Evolutionary conservation across 1,140 invertebrate species (phyloP).

Genomic region (Rhagoletis zephyria): DNA sequence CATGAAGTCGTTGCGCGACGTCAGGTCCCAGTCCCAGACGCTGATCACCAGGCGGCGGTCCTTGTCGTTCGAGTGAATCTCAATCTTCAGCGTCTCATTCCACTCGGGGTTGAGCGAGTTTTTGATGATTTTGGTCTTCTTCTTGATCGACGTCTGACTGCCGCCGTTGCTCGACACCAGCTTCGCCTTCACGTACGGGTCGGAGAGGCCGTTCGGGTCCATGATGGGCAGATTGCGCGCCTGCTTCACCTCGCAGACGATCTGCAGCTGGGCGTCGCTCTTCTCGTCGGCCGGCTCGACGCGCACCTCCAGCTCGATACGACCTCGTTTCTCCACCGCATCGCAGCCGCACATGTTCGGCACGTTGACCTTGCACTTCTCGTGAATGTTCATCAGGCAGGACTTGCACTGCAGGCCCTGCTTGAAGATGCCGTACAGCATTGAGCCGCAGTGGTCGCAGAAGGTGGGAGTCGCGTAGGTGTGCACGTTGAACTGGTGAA

Average conservation of each 20-base stretch:
- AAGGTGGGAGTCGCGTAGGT: no score
- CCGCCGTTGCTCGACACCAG: conserved; percentile 94
- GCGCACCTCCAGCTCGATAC: conserved; percentile 89
- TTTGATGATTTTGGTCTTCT: conserved; percentile 98
- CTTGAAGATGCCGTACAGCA: no score
- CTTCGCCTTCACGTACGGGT: conserved; percentile 99
- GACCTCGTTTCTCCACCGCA: conserved; percentile 96
- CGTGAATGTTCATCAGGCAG: no score
- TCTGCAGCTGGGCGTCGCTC: no score
- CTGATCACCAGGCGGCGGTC: conserved; percentile 95
- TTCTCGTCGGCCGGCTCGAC: no score
- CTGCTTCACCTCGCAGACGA: conserved; percentile 92
- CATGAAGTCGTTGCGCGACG: conserved; percentile 99
- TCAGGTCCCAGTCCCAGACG: conserved; percentile 99
- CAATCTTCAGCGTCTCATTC: conserved; percentile 95
- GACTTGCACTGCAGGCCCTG: no score
- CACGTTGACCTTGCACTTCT: no score
- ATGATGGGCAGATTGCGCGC: conserved; percentile 98
- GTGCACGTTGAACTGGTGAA: no score
- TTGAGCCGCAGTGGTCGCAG: no score
- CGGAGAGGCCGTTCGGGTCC: conserved; percentile 98
- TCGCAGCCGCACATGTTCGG: conserved; percentile 99
- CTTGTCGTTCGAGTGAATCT: conserved; percentile 95
- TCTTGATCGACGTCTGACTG: conserved; percentile 91
- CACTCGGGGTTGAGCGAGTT: conserved; percentile 95